Percentiles rank a stretch among this genome's conserved stretches.
Evolutionary conservation across 53 echinoderm and acorn worm species (phyloP).

Genomic region (Stichopus horrens): DNA sequence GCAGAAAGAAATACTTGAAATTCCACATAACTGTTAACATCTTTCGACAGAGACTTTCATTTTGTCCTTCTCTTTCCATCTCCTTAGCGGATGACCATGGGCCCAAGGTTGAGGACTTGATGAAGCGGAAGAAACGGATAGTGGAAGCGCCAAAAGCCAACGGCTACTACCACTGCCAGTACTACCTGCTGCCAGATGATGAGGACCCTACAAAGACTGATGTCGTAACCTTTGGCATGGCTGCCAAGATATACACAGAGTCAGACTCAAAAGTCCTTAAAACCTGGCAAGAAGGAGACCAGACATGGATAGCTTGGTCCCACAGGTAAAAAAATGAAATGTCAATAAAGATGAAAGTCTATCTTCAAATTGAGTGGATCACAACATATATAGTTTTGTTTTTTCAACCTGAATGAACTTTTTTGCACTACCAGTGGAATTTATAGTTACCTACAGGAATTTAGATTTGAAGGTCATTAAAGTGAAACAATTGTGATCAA

Average conservation of each 20-base stretch:
- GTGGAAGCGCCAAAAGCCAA: conserved; percentile 97
- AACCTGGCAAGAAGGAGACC: conserved; percentile 98
- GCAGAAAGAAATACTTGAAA: no score
- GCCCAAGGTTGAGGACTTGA: conserved; percentile 84
- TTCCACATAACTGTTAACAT: no score
- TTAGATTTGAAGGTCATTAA: no score
- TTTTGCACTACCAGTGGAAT: no score
- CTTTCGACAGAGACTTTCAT: neutral
- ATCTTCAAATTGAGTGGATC: no score
- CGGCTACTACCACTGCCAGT: conserved; percentile 97
- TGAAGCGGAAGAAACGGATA: conserved; percentile 89
- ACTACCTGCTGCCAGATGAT: conserved; percentile 90
- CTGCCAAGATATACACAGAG: conserved; percentile 99
- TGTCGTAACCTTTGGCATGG: conserved; percentile 98
- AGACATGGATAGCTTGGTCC: conserved; percentile 99
- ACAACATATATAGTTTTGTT: no score
- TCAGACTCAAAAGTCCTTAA: conserved; percentile 97
- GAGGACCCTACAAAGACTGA: conserved; percentile 85
- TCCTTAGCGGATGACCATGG: conserved; percentile 67
- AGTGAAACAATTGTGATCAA: no score
- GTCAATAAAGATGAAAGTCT: neutral
- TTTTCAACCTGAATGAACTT: no score
- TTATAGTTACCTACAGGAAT: no score
- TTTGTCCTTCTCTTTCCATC: neutral
- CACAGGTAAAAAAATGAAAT: conserved; percentile 69